Base-by-base conservation (phyloP, 2,888 invertebrate genomes). In the Saturnia japonica region DNA sequence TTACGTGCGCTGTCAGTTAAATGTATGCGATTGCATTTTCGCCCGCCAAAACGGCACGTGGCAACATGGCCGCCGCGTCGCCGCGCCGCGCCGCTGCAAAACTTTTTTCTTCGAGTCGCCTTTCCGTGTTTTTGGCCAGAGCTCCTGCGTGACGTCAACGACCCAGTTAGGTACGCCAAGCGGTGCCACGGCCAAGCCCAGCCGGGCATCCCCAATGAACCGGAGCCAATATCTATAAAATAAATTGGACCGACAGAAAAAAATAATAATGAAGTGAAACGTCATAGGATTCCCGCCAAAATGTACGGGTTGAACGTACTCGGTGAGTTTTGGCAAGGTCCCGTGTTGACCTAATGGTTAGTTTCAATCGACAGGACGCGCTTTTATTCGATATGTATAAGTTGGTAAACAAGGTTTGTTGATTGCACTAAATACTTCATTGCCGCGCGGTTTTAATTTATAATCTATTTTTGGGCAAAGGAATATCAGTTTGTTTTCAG, bases 141-240 rank as follows among this genome's bases (percentile, higher is more conserved):
- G 87, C 87, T 88, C 88, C 91, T 87, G 89, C 80, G 85, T 92
- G 93, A 93, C 93, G 93, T 88, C 78, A 85, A 28, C 89, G 93
- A 90, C 93, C 93, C 91, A 94, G 93, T 91, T 93, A 91, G 91
- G 86, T 82, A 84, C 87, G 94, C 94, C 94, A 93, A 93, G 82
- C 89, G 88, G 88, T 91, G 87, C 92, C 93, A 93, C 88, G 94
- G 94, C 93, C 93, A 93, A 93, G 93, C 90, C 90, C 92, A 91
- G 85, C 78, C 86, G 90, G 93, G 93, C 87, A 91, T 92, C 93
- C 93, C 93, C 90, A 85, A 88, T 93, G 93, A 93, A 91, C 90
- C 90, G 86, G 88, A 85, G 93, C 93, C 94, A 94, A 94, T 93
- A 93, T 93, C 94, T 93, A 94, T 94, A 93, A 94, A 94, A 94